Evolutionary conservation across 2,797 vertebrate genomes (phyloP), one percentile per base, ranked within the genome.

Genomic region (Amblyraja radiata): DNA sequence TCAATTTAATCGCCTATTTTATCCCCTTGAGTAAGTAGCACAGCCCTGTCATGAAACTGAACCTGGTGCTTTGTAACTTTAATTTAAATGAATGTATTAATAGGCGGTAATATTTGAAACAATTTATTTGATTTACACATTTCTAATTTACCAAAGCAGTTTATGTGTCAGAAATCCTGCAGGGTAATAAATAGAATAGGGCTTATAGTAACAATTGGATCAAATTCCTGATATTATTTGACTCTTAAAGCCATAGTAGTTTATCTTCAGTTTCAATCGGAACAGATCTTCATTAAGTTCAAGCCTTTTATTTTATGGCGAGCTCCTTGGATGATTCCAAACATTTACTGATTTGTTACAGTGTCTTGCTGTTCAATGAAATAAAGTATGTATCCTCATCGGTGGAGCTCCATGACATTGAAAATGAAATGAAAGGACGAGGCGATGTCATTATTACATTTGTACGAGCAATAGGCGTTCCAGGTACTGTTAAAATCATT

Each of bases 331-430:
- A 71, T 68, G 68, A 68, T n/a, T 88, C 78, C 39, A 68, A 83
- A 6, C 25, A 78, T 91, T 0, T 79, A 68, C 11, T 93, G 28
- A 3, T 93, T 80, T 93, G 36, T 91, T 61, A 61, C 93, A 99
- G 99, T 92, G 96, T 98, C 77, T 95, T 99, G 77, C 97, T 99
- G 93, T 98, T 97, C 93, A 98, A 98, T 13, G 98, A 99, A 97
- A 97, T 99, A 36, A 97, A 96, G 93, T 98, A 98, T 0, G 93
- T 98, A 1, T 97, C 97, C 93, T 97, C 97, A 0, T 94, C 96
- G 21, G 94, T 95, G 1, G 98, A 99, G 93, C 97, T 99, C 94
- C 95, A 96, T 94, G 96, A 95, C 58, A 94, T 97, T 94, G 98
- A 99, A 96, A 96, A 97, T 21, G 61, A 95, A 0, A 94, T 97